phyloP scores from a whole-genome alignment of 2,888 invertebrate species.

The Yponomeuta cagnagella region DNA sequence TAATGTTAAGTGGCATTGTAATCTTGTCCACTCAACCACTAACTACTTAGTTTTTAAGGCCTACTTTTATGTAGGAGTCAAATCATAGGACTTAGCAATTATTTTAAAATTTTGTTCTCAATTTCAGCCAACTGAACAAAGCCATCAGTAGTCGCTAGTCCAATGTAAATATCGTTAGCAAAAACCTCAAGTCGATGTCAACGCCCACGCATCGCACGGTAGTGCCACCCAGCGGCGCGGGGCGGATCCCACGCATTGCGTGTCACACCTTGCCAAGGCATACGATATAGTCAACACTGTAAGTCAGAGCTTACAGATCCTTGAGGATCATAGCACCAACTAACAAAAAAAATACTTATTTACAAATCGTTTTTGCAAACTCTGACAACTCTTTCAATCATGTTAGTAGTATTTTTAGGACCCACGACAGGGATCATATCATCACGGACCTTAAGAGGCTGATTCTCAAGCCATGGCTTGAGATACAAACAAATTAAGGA shows the following conservation, averaged over 20 bases:
- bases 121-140: neutral
- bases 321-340: neutral
- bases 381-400: neutral
- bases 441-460: no score
- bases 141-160: neutral
- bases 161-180: constrained; percentile 8
- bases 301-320: neutral
- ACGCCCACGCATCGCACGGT: constrained; percentile 48
- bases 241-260: constrained; percentile 47
- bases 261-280: constrained; percentile 12
- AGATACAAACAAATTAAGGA: no score
- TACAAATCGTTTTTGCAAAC: no score
- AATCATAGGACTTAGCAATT: neutral
- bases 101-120: neutral
- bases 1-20: no score
- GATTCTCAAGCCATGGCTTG: no score
- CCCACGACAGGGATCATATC: no score
- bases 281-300: neutral
- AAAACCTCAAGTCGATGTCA: constrained; percentile 51
- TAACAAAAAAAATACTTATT: neutral
- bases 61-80: no score
- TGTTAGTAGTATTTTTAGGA: no score
- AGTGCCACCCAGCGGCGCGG: constrained; percentile 35
- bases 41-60: no score
- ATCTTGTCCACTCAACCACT: no score